Evolutionary conservation across 2,888 invertebrate species (phyloP), one percentile per base, ranked within the genome.

Genomic region (Drosophila fungiperda): DNA sequence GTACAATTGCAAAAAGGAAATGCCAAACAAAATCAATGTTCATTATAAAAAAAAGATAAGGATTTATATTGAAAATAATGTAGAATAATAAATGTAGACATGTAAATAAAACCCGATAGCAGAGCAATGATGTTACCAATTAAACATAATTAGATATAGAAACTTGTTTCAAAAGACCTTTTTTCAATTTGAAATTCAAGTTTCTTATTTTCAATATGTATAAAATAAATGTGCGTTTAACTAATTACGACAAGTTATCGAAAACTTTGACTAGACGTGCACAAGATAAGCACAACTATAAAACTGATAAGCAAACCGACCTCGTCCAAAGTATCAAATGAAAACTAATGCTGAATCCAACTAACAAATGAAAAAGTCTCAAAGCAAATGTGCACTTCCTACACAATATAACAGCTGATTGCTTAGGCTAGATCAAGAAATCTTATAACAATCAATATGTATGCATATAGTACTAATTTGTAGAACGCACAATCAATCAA

Each of bases 361-460:
- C 33, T 54, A 69, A 73, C 38, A 33, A 69, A 50, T 72, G 52
- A 20, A 57, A 57, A 40, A 50, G 11, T 40, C 15, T 3, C 20
- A n/a, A 26, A 52, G 12, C 20, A 33, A 50, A 54, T 26, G 6
- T 61, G 23, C 61, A 48, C 38, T 63, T 71, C 57, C 52, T 48
- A 26, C 17, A 12, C 50, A 20, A 42, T 20, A 26, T 12, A 71
- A 48, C 70, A 71, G 72, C 70, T 59, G 65, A 58, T 58, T 45
- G 55, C 50, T 76, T 70, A 40, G 76, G 75, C 55, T 58, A 72
- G 68, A 86, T 81, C 73, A 68, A 73, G 87, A 89, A 84, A 86
- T 69, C 76, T 45, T 83, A 86, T 50, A 74, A 80, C 71, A 64
- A 74, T 40, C 50, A 36, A 70, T 45, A 42, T 11, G 5, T 40